Conservation (phyloP, 2,113 vertebrate species). For the Myrmecobius fasciatus region DNA sequence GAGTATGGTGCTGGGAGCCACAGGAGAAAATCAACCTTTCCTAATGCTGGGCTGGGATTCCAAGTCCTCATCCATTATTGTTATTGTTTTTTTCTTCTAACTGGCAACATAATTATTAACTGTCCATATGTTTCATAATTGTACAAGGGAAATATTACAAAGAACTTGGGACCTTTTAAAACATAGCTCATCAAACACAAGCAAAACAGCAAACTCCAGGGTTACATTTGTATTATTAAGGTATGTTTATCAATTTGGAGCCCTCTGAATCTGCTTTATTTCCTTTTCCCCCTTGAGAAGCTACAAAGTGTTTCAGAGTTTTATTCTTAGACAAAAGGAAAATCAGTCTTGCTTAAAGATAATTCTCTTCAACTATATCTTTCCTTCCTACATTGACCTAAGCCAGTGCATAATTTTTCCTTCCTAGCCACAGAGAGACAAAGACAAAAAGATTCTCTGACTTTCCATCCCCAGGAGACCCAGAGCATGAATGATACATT, state of each 20-base stretch:
- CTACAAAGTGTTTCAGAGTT: background rate
- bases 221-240: background rate
- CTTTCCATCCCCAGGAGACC: background rate
- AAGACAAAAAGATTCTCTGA: background rate
- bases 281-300: background rate
- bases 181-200: background rate
- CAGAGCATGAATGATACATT: background rate
- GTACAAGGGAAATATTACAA: background rate
- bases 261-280: background rate
- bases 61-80: background rate
- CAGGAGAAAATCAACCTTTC: background rate
- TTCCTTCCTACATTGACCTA: background rate
- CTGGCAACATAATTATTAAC: background rate
- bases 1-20: background rate
- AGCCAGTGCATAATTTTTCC: background rate
- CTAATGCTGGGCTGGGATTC: background rate
- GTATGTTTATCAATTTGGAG: background rate
- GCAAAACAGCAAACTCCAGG: background rate
- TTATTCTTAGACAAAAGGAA: background rate
- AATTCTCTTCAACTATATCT: background rate
- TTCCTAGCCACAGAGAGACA: background rate
- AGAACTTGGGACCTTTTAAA: background rate
- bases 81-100: background rate
- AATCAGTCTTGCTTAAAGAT: background rate
- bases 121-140: background rate